phyloP scores from a whole-genome alignment of 23 tunicate species.

The Phallusia fumigata region DNA sequence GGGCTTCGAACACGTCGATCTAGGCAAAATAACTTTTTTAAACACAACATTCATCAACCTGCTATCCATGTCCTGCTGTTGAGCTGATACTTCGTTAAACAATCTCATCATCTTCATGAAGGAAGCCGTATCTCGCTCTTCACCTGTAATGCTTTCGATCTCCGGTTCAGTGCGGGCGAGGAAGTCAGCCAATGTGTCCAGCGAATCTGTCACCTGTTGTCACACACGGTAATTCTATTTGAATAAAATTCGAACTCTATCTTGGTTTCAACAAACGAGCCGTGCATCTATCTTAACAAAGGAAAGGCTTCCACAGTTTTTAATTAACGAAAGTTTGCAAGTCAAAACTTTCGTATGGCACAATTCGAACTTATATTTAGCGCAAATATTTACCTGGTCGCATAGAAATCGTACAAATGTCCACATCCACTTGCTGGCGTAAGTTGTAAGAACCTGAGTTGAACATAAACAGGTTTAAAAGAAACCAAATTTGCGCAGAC shows the following conservation, averaged over 20 bases:
- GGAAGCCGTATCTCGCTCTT: conserved; percentile 84
- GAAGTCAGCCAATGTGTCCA: conserved; percentile 83
- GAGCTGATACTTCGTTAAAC: conserved; percentile 89
- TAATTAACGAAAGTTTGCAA: no score
- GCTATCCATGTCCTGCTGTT: conserved; percentile 94
- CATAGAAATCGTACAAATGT: conserved; percentile 76
- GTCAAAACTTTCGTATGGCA: no score
- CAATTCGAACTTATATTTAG: no score
- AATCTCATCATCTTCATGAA: conserved; percentile 98
- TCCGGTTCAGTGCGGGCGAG: conserved; percentile 93
- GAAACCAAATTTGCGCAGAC: no score
- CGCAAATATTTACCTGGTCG: conserved; percentile 72
- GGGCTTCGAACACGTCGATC: no score
- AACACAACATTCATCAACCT: conserved; percentile 30
- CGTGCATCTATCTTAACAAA: no score
- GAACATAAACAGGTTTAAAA: not conserved
- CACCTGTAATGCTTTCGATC: conserved; percentile 94
- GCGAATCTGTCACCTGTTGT: conserved; percentile 59
- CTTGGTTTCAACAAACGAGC: no score
- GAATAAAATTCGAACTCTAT: not conserved
- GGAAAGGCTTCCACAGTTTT: no score
- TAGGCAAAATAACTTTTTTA: no score
- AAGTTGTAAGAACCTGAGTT: conserved; percentile 77
- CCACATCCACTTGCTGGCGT: conserved; percentile 99
- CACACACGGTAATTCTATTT: not conserved